Percentiles rank a stretch among this genome's conserved stretches.
phyloP scores from a whole-genome alignment of 2,888 invertebrate species.

The Spialia ferax region DNA sequence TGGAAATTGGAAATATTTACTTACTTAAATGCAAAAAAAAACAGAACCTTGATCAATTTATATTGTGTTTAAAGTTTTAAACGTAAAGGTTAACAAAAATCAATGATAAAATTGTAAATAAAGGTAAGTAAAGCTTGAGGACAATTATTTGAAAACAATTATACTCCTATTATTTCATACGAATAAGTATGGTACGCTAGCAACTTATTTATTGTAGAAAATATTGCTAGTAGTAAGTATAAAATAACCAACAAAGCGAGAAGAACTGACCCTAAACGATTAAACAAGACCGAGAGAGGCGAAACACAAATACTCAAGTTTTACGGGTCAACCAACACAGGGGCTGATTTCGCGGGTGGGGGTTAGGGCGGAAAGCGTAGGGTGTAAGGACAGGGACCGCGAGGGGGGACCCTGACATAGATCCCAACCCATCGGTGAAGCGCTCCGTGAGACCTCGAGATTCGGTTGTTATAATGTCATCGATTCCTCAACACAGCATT shows the following conservation, averaged over 20 bases:
- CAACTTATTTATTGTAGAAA: neutral
- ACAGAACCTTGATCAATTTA: constrained; percentile 10
- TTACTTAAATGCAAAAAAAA: constrained; percentile 3
- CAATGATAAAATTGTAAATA: neutral
- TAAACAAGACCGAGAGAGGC: constrained; percentile 69
- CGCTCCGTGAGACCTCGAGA: constrained; percentile 76
- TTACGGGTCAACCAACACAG: constrained; percentile 76
- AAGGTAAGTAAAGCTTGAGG: too few species aligned
- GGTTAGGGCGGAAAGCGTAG: constrained; percentile 57
- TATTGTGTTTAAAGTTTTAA: neutral
- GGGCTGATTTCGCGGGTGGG: constrained; percentile 63
- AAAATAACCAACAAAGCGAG: constrained; percentile 48
- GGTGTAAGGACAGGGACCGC: constrained; percentile 72
- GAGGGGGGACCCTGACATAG: constrained; percentile 84
- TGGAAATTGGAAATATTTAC: too few species aligned
- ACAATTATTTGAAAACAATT: too few species aligned
- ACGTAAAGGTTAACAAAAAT: neutral
- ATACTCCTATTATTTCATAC: too few species aligned
- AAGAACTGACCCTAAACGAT: constrained; percentile 65
- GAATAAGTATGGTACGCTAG: neutral
- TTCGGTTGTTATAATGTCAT: constrained; percentile 78
- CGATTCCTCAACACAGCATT: constrained; percentile 77
- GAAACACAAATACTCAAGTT: constrained; percentile 76
- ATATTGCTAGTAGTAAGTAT: constrained; percentile 27
- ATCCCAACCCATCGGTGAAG: constrained; percentile 80